Conservation (phyloP, 2,113 vertebrate genomes). For the Nycticryphes semicollaris region DNA sequence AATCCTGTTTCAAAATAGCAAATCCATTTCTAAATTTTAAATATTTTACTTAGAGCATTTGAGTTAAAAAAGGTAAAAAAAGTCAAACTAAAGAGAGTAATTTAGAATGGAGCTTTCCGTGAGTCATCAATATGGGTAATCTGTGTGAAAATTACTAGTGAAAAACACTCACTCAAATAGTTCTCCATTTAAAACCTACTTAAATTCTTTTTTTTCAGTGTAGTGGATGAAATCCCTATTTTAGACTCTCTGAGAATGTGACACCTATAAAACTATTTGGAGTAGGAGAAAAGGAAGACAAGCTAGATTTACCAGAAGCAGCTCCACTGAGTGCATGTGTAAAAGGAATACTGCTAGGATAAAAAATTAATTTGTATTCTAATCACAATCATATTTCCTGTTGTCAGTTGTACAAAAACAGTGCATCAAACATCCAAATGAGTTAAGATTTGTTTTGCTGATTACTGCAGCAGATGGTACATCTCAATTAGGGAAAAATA, state of each 20-base stretch:
- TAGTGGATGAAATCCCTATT: not conserved
- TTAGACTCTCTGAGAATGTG: not conserved
- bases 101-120: not conserved
- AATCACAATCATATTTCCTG: constrained; percentile 39
- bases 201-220: not conserved
- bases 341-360: not conserved
- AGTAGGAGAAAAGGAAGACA: not conserved
- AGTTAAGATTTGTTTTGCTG: constrained; percentile 59
- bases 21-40: not conserved
- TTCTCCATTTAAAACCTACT: not conserved
- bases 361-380: constrained; percentile 43
- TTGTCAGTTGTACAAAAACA: constrained; percentile 49
- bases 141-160: not conserved
- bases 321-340: not conserved
- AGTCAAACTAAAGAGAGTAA: not conserved
- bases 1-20: not conserved
- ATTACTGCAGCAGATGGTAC: constrained; percentile 67
- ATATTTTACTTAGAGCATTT: not conserved
- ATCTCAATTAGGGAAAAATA: constrained; percentile 64
- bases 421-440: constrained; percentile 56
- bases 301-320: not conserved
- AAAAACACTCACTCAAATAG: not conserved
- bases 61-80: not conserved
- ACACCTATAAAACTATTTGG: not conserved
- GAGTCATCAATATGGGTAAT: not conserved